These are phyloP conservation scores for Mareca penelope DNA, from an alignment of 2,797 vertebrate genomes.

Conservation along the genomic window DNA sequence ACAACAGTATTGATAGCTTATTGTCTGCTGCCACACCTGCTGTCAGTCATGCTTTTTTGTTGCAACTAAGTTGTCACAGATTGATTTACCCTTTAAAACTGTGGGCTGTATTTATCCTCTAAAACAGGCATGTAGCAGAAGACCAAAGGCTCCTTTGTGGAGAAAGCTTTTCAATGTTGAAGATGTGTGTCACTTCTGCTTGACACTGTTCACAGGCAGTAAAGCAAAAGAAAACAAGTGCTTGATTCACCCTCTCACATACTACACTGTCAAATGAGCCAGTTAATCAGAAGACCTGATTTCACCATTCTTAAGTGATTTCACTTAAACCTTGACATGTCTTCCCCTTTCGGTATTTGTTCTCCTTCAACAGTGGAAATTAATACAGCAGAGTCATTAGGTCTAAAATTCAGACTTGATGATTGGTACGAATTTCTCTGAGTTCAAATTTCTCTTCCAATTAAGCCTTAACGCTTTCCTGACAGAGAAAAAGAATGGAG, in stretches of 20 bases:
- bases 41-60: not conserved
- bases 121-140: not conserved
- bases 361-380: not conserved
- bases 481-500: not conserved
- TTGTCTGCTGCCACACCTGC: slow-evolving; percentile 22
- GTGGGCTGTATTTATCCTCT: slow-evolving; percentile 32
- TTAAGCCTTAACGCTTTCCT: not conserved
- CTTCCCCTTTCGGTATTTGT: not conserved
- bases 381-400: not conserved
- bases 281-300: not conserved
- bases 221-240: not conserved
- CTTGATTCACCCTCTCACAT: not conserved
- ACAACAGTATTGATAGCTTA: not conserved
- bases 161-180: not conserved
- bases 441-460: not conserved
- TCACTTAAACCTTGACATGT: not conserved
- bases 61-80: slow-evolving; percentile 5
- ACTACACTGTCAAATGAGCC: not conserved
- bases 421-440: not conserved
- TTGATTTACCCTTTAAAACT: slow-evolving; percentile 31
- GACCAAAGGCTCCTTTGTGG: slow-evolving; percentile 10
- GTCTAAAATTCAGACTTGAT: not conserved
- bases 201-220: not conserved
- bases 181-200: not conserved
- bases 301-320: not conserved